phyloP scores from a whole-genome alignment of 2,888 invertebrate genomes.

The Antitype chi region DNA sequence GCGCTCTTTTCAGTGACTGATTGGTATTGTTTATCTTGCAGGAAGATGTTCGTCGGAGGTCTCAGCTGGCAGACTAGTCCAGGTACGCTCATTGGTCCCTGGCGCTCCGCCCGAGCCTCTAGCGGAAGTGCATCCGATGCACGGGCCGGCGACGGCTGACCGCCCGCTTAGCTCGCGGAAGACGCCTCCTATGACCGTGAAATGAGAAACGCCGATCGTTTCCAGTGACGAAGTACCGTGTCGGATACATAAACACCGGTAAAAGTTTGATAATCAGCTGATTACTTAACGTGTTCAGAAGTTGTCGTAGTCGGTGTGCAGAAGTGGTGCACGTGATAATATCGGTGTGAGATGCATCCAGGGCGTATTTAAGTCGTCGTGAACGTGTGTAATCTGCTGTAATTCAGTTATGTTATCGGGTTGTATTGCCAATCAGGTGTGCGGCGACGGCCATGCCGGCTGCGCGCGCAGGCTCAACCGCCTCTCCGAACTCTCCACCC shows the following conservation, averaged over 20 bases:
- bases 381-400: conserved; percentile 77
- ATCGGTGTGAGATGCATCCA: conserved; percentile 70
- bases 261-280: conserved; percentile 90
- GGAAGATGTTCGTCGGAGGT: conserved; percentile 99
- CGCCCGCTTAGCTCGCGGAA: conserved; percentile 75
- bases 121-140: conserved; percentile 85
- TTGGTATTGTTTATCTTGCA: conserved; percentile 93
- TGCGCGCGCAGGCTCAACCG: conserved; percentile 88
- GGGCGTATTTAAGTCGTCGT: conserved; percentile 69
- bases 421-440: conserved; percentile 88
- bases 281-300: conserved; percentile 80
- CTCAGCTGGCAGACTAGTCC: conserved; percentile 99
- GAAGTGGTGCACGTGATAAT: conserved; percentile 73
- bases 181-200: conserved; percentile 71
- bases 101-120: conserved; percentile 76
- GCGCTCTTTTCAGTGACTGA: conserved; percentile 77
- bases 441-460: conserved; percentile 87
- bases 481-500: conserved; percentile 77
- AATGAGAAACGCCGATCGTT: conserved; percentile 74
- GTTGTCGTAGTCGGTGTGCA: conserved; percentile 76
- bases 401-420: conserved; percentile 84
- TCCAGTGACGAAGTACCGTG: conserved; percentile 80
- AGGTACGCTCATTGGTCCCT: conserved; percentile 93
- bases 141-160: conserved; percentile 77
- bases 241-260: conserved; percentile 85